Evolutionary conservation across 1,140 invertebrate genomes (phyloP).

Genomic region (Aphis gossypii): DNA sequence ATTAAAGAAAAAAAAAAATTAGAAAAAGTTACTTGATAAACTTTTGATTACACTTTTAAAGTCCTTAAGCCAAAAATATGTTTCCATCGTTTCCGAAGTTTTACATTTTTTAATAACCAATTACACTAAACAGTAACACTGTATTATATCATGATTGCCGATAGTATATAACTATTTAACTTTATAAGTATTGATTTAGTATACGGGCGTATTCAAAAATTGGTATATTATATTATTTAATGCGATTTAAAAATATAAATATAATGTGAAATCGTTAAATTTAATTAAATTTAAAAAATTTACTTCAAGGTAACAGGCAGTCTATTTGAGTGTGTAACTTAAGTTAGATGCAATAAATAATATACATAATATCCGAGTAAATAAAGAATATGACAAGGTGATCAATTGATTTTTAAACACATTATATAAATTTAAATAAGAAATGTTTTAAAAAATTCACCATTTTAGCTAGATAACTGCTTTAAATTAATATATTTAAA

Average conservation of each 20-base stretch:
- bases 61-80: neutral
- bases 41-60: neutral
- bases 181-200: neutral
- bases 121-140: neutral
- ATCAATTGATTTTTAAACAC: neutral
- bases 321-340: neutral
- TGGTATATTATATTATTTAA: neutral
- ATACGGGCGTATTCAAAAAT: neutral
- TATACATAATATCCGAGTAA: neutral
- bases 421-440: neutral
- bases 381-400: neutral
- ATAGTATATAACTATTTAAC: neutral
- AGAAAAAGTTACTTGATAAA: neutral
- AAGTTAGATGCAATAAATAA: neutral
- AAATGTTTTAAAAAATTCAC: neutral
- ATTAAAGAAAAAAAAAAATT: neutral
- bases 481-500: too few species aligned
- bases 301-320: neutral
- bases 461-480: too few species aligned
- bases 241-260: neutral
- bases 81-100: neutral
- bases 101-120: slow-evolving; percentile 2
- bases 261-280: neutral
- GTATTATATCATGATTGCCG: neutral
- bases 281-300: neutral